These are phyloP conservation scores for Netelia virgata DNA, from an alignment of 2,888 invertebrate species.

Conservation along the genomic window DNA sequence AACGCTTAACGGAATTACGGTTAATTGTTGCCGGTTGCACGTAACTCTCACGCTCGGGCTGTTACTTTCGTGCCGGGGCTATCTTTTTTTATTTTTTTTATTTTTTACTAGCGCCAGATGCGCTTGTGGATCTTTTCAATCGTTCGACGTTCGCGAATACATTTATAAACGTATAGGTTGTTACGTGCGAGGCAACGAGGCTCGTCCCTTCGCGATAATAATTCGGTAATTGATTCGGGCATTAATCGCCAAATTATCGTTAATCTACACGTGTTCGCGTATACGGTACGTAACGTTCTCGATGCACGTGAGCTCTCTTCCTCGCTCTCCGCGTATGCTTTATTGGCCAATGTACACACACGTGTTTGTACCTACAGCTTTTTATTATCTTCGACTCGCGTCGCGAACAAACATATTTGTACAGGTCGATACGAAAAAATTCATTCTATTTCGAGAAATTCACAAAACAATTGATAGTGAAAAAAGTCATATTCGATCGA, in stretches of 20 bases:
- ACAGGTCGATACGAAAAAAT: conserved; percentile 33
- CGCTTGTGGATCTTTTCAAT: conserved; percentile 60
- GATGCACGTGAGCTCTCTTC: conserved; percentile 69
- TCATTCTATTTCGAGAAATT: neutral
- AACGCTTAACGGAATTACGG: conserved; percentile 51
- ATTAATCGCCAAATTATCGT: conserved; percentile 78
- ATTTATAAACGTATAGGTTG: conserved; percentile 15
- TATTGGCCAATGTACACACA: conserved; percentile 62
- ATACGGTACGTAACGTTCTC: conserved; percentile 73
- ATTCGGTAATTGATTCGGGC: conserved; percentile 74
- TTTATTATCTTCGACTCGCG: conserved; percentile 29
- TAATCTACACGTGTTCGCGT: conserved; percentile 78
- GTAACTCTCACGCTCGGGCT: conserved; percentile 47
- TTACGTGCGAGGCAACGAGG: conserved; percentile 12
- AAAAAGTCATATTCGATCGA: too few relatives aligned
- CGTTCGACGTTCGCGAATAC: conserved; percentile 10
- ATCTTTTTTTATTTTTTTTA: conserved; percentile 4
- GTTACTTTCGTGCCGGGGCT: conserved; percentile 52
- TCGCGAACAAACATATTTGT: conserved; percentile 6
- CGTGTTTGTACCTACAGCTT: conserved; percentile 4
- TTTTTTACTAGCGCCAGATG: conserved; percentile 51
- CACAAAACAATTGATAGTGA: neutral
- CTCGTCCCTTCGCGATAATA: conserved; percentile 54
- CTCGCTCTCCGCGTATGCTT: conserved; percentile 61
- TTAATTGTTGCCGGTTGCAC: conserved; percentile 58